Percentiles rank a stretch among this genome's conserved stretches.
Conservation (phyloP, 1,140 invertebrate genomes). For the Drosophila pandora region DNA sequence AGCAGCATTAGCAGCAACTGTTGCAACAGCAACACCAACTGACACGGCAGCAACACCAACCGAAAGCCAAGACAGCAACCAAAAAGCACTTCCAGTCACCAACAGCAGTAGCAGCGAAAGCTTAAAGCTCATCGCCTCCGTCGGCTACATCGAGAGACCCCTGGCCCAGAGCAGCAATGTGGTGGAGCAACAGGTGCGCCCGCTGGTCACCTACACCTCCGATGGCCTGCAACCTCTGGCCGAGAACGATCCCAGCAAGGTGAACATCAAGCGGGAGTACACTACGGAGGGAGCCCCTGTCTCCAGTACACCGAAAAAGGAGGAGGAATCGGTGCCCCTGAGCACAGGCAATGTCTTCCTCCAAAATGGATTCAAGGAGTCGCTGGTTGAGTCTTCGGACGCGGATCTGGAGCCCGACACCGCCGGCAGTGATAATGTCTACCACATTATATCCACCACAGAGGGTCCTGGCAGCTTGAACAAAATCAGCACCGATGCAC, state of each 20-base stretch:
- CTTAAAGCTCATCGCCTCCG: conserved; percentile 77
- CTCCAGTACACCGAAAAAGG: conserved; percentile 9
- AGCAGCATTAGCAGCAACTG: conserved; percentile 42
- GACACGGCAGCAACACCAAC: background rate
- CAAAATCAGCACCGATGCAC: conserved; percentile 17
- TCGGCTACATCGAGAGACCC: conserved; percentile 52
- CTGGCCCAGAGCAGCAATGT: conserved; percentile 22
- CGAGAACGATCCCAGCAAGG: conserved; percentile 71
- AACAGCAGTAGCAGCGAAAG: conserved; percentile 47
- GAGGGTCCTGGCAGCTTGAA: conserved; percentile 53
- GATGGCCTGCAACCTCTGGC: conserved; percentile 53
- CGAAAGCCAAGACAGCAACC: conserved; percentile 60
- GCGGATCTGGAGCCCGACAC: conserved; percentile 70
- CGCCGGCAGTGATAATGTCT: conserved; percentile 75
- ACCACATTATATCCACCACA: conserved; percentile 79
- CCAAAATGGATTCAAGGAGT: conserved; percentile 55
- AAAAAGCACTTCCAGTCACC: conserved; percentile 53
- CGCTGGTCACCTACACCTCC: conserved; percentile 52
- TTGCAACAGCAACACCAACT: conserved; percentile 14
- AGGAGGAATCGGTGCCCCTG: conserved; percentile 7
- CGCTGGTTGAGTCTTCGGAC: conserved; percentile 31
- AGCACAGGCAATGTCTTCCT: conserved; percentile 23
- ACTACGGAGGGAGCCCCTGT: conserved; percentile 58
- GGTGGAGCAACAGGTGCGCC: conserved; percentile 35
- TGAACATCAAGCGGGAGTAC: conserved; percentile 78